Evolutionary conservation across 1,140 invertebrate species (phyloP), one percentile per base, ranked within the genome.

Genomic region (Achatina immaculata): DNA sequence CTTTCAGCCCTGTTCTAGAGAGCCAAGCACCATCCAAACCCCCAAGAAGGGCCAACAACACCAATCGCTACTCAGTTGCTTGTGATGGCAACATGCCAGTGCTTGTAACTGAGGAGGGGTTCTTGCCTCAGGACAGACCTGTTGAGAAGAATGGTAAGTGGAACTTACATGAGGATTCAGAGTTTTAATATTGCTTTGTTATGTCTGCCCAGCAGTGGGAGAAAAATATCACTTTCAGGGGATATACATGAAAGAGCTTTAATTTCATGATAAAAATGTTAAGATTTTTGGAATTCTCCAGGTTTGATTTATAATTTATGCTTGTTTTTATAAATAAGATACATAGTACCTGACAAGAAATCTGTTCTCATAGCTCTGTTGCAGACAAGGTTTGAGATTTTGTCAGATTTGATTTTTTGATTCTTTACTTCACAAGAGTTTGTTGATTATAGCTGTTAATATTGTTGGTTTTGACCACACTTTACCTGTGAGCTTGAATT

Each of bases 61-160:
- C 40, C 19, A 88, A 88, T 72, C 84, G 89, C 0, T 85, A 90
- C 74, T 89, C 88, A 1, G 88, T 88, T 74, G 89, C 87, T 11
- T 90, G 88, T 82, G 89, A 90, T 81, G 87, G 88, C 24, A 83
- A 87, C 28, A 86, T 86, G 68, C 83, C 88, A 14, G 75, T 86
- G 14, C 76, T 85, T 19, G 87, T 87, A 28, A 38, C 51, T 34
- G 81, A 87, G 74, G 84, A 78, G 69, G 80, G 74, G n/a, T 84
- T 84, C 40, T 62, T 62, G 40, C 31, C 38, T 40, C 51, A 42
- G 24, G 34, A 28, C 31, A 40, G 14, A 31, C 3, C 21, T 34
- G 31, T 4, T 24, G 34, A 45, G 14, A 65, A 76, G 14, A 40
- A 36, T 36, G 74, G 51, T 62, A 62, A 65, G 48, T 72, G n/a